A percentile compares a stretch with the other conserved stretches of the same genome.
phyloP scores from a whole-genome alignment of 2,113 vertebrate species.

The Callospermophilus lateralis region DNA sequence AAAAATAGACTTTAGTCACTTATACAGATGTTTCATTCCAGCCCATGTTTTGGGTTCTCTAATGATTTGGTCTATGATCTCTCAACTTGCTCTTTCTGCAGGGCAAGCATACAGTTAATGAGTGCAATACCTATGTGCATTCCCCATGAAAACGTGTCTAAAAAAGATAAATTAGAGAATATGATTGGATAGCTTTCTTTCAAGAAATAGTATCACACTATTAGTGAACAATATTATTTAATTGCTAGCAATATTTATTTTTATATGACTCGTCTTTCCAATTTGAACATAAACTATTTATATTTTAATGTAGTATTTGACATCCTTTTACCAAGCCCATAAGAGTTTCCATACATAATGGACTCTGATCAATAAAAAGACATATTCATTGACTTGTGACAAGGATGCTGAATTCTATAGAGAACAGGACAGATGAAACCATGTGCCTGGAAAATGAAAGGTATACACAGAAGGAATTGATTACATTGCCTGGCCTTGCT shows the following conservation, averaged over 20 bases:
- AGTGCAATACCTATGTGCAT: neutral
- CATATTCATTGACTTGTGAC: neutral
- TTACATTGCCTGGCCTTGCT: neutral
- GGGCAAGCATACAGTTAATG: slow-evolving; percentile 35
- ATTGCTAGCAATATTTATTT: slow-evolving; percentile 50
- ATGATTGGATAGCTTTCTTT: neutral
- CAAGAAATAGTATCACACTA: neutral
- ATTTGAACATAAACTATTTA: neutral
- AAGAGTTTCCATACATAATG: slow-evolving; percentile 23
- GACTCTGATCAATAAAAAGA: slow-evolving; percentile 10
- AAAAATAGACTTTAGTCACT: slow-evolving; percentile 15
- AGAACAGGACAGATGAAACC: neutral
- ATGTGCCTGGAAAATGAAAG: neutral
- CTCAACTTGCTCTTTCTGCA: slow-evolving; percentile 3
- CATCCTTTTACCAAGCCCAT: neutral
- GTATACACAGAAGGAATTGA: neutral
- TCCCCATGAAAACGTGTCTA: neutral
- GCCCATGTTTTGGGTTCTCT: neutral
- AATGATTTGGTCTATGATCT: slow-evolving; percentile 26
- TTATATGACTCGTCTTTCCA: neutral
- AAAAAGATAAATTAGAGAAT: slow-evolving; percentile 48
- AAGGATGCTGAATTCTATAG: neutral
- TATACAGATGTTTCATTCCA: neutral
- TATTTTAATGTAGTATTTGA: slow-evolving; percentile 22
- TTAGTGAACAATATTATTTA: slow-evolving; percentile 12